These are phyloP conservation scores for Anisognathus igniventris DNA, from an alignment of 2,797 vertebrate species.

Conservation along the genomic window DNA sequence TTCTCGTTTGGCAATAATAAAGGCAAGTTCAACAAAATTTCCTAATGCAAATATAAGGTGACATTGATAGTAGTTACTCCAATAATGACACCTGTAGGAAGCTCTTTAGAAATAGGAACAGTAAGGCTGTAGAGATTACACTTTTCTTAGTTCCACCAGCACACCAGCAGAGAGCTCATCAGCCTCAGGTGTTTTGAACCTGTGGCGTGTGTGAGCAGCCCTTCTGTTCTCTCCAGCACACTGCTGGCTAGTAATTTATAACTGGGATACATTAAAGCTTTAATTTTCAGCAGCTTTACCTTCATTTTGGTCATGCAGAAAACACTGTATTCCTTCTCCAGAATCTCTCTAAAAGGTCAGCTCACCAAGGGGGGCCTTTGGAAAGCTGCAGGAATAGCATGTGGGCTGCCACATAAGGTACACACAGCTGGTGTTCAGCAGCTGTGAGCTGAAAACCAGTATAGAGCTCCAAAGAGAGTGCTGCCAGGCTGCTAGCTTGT, in stretches of 20 bases:
- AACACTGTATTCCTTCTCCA: neutral
- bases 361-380: neutral
- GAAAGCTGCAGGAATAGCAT: neutral
- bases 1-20: neutral
- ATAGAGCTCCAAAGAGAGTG: neutral
- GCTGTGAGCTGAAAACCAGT: conserved; percentile 10
- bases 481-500: neutral
- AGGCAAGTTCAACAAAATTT: neutral
- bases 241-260: neutral
- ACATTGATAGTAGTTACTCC: neutral
- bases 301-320: neutral
- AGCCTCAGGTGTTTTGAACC: neutral
- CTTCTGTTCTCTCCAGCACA: neutral
- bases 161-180: neutral
- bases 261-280: neutral
- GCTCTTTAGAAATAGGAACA: neutral
- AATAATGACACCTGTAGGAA: neutral
- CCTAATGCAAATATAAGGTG: neutral
- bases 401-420: neutral
- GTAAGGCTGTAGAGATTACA: neutral
- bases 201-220: neutral
- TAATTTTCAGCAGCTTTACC: neutral
- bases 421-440: neutral
- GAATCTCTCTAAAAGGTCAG: neutral
- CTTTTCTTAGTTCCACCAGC: neutral